phyloP scores from a whole-genome alignment of 2,888 invertebrate species.

The Pseudococcus longispinus region DNA sequence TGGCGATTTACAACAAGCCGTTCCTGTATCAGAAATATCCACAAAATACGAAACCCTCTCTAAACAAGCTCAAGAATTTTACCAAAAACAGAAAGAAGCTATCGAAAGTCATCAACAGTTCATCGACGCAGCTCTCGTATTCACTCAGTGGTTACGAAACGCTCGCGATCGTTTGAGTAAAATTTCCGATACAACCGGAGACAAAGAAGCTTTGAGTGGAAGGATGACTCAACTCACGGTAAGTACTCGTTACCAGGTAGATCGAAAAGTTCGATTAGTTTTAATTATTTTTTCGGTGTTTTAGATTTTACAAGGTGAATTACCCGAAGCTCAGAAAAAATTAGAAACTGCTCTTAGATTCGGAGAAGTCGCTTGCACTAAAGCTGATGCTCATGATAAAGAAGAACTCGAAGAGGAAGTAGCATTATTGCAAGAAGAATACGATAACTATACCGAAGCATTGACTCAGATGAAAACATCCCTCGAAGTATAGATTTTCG shows the following conservation, averaged over 20 bases:
- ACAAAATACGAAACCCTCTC: conserved; percentile 88
- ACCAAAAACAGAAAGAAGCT: conserved; percentile 86
- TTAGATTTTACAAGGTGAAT: conserved; percentile 77
- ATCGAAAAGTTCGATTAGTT: not conserved
- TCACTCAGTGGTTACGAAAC: conserved; percentile 88
- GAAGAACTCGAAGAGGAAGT: conserved; percentile 93
- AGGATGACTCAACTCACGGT: conserved; percentile 83
- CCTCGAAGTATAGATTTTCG: conserved; percentile 69
- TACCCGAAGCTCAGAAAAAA: conserved; percentile 83
- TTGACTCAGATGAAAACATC: conserved; percentile 80
- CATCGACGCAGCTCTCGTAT: conserved; percentile 89
- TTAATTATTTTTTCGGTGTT: conserved; percentile 47
- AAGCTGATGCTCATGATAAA: conserved; percentile 83
- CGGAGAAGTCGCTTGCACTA: conserved; percentile 84
- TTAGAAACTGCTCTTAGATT: conserved; percentile 81
- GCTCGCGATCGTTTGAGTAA: conserved; percentile 90
- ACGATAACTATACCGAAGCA: conserved; percentile 79
- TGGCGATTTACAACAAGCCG: conserved; percentile 87
- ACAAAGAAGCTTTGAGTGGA: conserved; percentile 84
- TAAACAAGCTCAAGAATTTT: conserved; percentile 88
- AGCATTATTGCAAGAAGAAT: conserved; percentile 87
- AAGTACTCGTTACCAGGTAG: not conserved
- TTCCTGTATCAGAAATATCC: conserved; percentile 90
- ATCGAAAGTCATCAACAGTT: conserved; percentile 91
- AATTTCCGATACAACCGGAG: conserved; percentile 91